Base-by-base conservation (phyloP, 2,113 vertebrate genomes). In the Sisor rabdophorus region DNA sequence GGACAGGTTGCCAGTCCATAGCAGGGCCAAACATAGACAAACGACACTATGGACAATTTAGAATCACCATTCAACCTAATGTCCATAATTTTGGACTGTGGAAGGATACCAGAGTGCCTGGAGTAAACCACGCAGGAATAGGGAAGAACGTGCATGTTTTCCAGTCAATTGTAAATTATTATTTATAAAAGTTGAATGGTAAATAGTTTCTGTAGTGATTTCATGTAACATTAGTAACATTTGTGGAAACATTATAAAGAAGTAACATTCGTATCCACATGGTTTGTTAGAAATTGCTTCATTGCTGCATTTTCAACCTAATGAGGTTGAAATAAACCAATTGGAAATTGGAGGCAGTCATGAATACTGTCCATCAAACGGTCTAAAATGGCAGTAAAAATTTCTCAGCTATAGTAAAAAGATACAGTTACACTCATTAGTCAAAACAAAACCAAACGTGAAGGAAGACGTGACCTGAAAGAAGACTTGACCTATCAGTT, bases 371-470 rank as follows among this genome's bases (percentile, higher is more conserved):
- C 64, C 48, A 76, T 88, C 79, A 85, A 71, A 86, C 77, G 82
- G 78, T 85, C 68, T 80, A 64, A 80, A 78, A 75, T 83, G 71
- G 79, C 74, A 77, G 53, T 87, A 84, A 87, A 88, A 75, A 87
- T 86, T 85, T 81, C 83, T 80, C 71, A 61, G 63, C 83, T 80
- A 79, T 75, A 79, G 71, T 77, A 81, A 83, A 89, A 79, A 24
- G 19, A 67, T 72, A 64, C 77, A 74, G 79, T 70, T 69, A 77
- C 72, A 52, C 75, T 86, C 79, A 82, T 89, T 85, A 88, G 83
- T 28, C 24, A 32, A 77, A 83, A 85, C 80, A 79, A 79, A 87
- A 65, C 19, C 71, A 26, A 85, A 50, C 58, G 44, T 48, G 64
- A 40, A 72, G 26, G 76, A 81, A 79, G 83, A 73, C 32, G 69